Base-by-base conservation (phyloP, 2,797 vertebrate species). In the Danionella dracula region DNA sequence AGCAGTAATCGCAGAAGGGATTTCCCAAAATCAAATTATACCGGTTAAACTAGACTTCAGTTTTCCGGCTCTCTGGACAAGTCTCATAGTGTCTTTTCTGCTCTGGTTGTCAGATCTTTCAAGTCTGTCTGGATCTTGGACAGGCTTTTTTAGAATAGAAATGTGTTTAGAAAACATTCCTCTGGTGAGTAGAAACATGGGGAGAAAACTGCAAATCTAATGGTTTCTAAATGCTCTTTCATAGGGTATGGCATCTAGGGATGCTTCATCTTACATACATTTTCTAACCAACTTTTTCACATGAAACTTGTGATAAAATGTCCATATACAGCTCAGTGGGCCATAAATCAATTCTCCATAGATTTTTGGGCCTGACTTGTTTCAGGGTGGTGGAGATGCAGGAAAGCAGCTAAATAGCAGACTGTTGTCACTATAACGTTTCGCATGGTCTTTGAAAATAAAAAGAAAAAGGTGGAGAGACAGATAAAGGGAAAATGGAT, bases 11-110 rank as follows among this genome's bases (percentile, higher is more conserved):
- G 59, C 11, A 50, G 63, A 70, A 56, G 40, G 35, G 59, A 70
- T 64, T 70, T 37, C 27, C 51, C 29, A 32, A 63, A 64, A 64
- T 63, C 51, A 42, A 27, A 70, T 70, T 63, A 56, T 34, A 70
- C 19, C 10, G 20, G 19, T 49, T 50, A 16, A 58, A 64, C 37
- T 29, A 51, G 42, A 16, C 23, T 51, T 37, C 34, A 29, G 19
- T 63, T 51, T 58, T 12, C 21, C 53, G 9, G 29, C 17, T 42
- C 35, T 46, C 27, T 58, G 21, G 21, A 41, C 38, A 46, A 49
- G 31, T 21, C 51, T 20, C 13, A 54, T 48, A 51, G 48, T 21
- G 5, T 55, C 38, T 20, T 16, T 54, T 49, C 2, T 4, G 11
- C 11, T n/a, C 5, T 32, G 4, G n/a, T 23, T 23, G 16, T 27